phyloP scores from a whole-genome alignment of 2,113 vertebrate genomes.

The Leptobrachium ailaonicum region DNA sequence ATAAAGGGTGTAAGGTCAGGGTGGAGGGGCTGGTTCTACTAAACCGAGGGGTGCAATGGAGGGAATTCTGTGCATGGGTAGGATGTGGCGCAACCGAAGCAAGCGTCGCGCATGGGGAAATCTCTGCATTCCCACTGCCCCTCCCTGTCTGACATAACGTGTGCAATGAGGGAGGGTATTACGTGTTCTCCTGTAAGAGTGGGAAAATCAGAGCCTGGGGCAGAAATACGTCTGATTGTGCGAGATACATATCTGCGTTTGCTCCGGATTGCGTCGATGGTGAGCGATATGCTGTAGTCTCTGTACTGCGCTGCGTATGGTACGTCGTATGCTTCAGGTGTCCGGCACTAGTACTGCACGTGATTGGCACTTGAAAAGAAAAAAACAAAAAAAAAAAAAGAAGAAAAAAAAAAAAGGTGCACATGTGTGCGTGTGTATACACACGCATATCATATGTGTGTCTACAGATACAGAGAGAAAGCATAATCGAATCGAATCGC shows the following conservation, averaged over 20 bases:
- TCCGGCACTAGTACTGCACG: neutral
- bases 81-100: neutral
- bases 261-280: neutral
- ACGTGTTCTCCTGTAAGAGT: conserved; percentile 2
- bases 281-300: neutral
- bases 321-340: neutral
- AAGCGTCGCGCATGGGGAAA: neutral
- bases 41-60: conserved; percentile 23
- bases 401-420: neutral
- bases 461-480: neutral
- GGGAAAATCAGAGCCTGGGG: conserved; percentile 8
- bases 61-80: conserved; percentile 38
- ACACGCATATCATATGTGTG: neutral
- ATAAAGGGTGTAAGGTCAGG: neutral
- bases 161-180: conserved; percentile 7
- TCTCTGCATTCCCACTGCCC: neutral
- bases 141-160: neutral
- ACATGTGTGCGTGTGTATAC: neutral
- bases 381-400: too few relatives aligned
- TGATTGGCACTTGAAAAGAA: conserved; percentile 12
- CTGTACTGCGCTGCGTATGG: neutral
- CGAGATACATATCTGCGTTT: neutral
- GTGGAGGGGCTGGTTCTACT: conserved; percentile 4
- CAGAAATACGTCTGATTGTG: conserved; percentile 29
- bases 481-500: conserved; percentile 37